Evolutionary conservation across 2,797 vertebrate genomes (phyloP).

Genomic region (Rhincodon typus): DNA sequence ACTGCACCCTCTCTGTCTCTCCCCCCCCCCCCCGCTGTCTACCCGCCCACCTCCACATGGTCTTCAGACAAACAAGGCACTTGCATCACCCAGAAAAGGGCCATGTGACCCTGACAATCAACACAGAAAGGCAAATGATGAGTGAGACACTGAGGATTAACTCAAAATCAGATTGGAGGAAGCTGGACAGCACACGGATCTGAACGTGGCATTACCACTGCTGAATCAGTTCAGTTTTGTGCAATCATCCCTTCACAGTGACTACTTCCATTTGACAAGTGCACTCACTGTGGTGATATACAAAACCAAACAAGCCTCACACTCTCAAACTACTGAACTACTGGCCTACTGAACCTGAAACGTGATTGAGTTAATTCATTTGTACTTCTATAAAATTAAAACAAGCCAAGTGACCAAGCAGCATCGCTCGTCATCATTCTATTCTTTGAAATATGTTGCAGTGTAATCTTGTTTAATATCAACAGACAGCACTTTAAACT

Average conservation of each 20-base stretch:
- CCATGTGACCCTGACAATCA: conserved; percentile 57
- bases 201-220: not conserved
- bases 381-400: too few relatives aligned
- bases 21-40: conserved; percentile 61
- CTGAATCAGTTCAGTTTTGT: not conserved
- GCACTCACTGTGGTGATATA: not conserved
- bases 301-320: not conserved
- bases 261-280: not conserved
- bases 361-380: not conserved
- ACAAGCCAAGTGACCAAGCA: not conserved
- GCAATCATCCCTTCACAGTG: not conserved
- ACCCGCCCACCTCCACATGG: conserved; percentile 67
- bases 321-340: not conserved
- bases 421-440: not conserved
- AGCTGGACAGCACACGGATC: conserved; percentile 15
- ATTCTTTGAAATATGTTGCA: not conserved
- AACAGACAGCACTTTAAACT: not conserved
- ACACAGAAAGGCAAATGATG: conserved; percentile 44
- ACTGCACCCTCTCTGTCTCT: conserved; percentile 51
- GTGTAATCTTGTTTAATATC: too few relatives aligned
- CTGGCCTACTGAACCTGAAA: not conserved
- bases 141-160: conserved; percentile 41
- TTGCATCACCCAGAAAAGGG: conserved; percentile 52
- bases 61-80: conserved; percentile 61
- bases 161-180: conserved; percentile 37